Base-by-base conservation (phyloP, 1,140 invertebrate species). In the Sipha flava region DNA sequence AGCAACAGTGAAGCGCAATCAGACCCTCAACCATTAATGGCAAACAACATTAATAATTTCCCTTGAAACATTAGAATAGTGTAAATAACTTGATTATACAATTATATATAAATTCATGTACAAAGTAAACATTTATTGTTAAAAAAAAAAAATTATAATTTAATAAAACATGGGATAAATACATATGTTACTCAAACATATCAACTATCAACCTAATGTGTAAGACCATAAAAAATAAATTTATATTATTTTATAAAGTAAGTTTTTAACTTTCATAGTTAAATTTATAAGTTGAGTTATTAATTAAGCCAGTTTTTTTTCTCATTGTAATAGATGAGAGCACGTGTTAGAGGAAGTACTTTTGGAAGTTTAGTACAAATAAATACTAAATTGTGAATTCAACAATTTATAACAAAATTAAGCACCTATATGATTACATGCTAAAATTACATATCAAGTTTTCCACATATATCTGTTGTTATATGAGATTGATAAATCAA, bases 1-100 rank as follows among this genome's bases (percentile, higher is more conserved):
- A 77, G 73, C 5, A 57, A 77, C 21, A 77, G 73, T 12, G 73
- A 77, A 59, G 52, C 73, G 2, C 73, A 23, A n/a, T 18, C 73
- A 9, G 40, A 70, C 18, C 23, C 66, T n/a, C 47, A 77, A 26
- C 73, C 49, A 5, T 5, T n/a, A 1, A 14, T 57, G 6, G 10
- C 73, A n/a, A 77, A 77, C n/a, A 77, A 77, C 21, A 26, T 77
- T 16, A 57, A 57, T 1, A 57, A 77, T 16, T 43, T 77, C 9
- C 73, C 73, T 2, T 77, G n/a, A 77, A 34, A 34, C 9, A 0
- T 10, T 47, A 1, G 10, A 29, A 45, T 18, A 14, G 14, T 68
- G 31, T 64, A 34, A 12, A 43, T 16, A 23, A 66, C 12, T 23
- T 14, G 6, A 68, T 14, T 6, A 14, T 12, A 43, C 12, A 6